Percentiles rank a stretch among this genome's conserved stretches.
Evolutionary conservation across 1,140 invertebrate species (phyloP).

Genomic region (Dendrolimus kikuchii): DNA sequence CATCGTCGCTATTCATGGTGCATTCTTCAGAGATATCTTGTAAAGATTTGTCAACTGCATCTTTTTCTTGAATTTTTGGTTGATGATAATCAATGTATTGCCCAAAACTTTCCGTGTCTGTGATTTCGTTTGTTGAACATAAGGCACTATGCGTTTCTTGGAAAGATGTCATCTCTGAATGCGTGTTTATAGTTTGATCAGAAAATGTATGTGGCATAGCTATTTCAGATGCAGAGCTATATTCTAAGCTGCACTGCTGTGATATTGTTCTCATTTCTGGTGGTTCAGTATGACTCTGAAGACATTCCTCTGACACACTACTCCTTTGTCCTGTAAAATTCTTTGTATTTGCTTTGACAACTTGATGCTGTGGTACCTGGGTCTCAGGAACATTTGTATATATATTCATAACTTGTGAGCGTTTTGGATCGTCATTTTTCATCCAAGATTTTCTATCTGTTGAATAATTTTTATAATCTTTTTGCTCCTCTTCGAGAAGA

Average conservation of each 20-base stretch:
- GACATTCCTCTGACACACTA: conserved; percentile 59
- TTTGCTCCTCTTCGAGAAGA: conserved; percentile 74
- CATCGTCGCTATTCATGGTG: conserved; percentile 57
- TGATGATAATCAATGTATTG: conserved; percentile 66
- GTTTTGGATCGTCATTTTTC: conserved; percentile 55
- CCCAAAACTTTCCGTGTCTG: conserved; percentile 67
- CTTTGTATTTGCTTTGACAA: conserved; percentile 62
- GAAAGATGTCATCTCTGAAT: conserved; percentile 64
- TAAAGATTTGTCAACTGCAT: conserved; percentile 45
- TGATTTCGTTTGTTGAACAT: conserved; percentile 68
- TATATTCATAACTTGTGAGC: conserved; percentile 79
- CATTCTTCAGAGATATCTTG: conserved; percentile 64
- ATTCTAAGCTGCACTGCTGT: conserved; percentile 68
- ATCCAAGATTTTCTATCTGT: conserved; percentile 47
- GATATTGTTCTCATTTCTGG: conserved; percentile 69
- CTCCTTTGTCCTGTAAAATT: conserved; percentile 45
- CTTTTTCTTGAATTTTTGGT: conserved; percentile 45
- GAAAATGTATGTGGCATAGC: conserved; percentile 66
- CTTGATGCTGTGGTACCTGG: conserved; percentile 75
- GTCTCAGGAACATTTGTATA: conserved; percentile 83
- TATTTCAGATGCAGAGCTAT: conserved; percentile 63
- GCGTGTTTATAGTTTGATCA: conserved; percentile 66
- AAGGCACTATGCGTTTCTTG: conserved; percentile 68
- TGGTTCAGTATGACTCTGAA: conserved; percentile 55
- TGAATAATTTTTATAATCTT: conserved; percentile 67